Conservation (phyloP, 92 coral and sea anemone species). For the Zoanthus sansibaricus region DNA sequence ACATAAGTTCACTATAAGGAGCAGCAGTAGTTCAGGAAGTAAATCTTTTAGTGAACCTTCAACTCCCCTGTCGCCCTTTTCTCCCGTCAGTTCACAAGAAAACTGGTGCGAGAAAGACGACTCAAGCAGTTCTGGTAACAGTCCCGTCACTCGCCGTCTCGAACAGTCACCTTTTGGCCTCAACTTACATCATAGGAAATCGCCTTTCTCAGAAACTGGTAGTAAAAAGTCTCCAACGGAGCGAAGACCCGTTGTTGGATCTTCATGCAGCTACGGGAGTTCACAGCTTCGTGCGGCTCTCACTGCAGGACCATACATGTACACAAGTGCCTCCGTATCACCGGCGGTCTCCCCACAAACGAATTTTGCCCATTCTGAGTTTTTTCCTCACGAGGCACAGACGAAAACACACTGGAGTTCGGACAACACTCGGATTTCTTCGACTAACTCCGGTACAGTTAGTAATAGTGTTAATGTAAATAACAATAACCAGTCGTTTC, state of each 20-base stretch:
- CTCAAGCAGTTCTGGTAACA: slow-evolving; percentile 60
- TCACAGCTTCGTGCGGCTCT: slow-evolving; percentile 60
- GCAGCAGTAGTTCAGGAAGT: slow-evolving; percentile 55
- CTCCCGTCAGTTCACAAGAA: slow-evolving; percentile 53
- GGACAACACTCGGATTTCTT: slow-evolving; percentile 59
- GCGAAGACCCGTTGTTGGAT: slow-evolving; percentile 47
- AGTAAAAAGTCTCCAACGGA: slow-evolving; percentile 61
- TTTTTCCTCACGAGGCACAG: slow-evolving; percentile 92
- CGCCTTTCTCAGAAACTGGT: slow-evolving; percentile 61
- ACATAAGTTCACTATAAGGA: slow-evolving; percentile 27
- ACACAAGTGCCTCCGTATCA: slow-evolving; percentile 49
- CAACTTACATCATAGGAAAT: slow-evolving; percentile 77
- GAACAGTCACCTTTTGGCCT: slow-evolving; percentile 94
- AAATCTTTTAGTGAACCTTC: slow-evolving; percentile 77
- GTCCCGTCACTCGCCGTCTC: slow-evolving; percentile 72
- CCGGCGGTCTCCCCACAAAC: slow-evolving; percentile 60
- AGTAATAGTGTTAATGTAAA: slow-evolving; percentile 25
- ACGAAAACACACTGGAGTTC: slow-evolving; percentile 80
- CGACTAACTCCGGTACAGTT: slow-evolving; percentile 39
- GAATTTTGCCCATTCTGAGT: slow-evolving; percentile 80
- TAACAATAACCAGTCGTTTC: slow-evolving; percentile 54
- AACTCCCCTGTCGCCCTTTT: slow-evolving; percentile 58
- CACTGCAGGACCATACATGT: slow-evolving; percentile 63
- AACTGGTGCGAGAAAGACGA: slow-evolving; percentile 75
- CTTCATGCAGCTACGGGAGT: slow-evolving; percentile 47